Evolutionary conservation across 1,140 invertebrate genomes (phyloP).

Genomic region (Trachymyrmex septentrionalis): DNA sequence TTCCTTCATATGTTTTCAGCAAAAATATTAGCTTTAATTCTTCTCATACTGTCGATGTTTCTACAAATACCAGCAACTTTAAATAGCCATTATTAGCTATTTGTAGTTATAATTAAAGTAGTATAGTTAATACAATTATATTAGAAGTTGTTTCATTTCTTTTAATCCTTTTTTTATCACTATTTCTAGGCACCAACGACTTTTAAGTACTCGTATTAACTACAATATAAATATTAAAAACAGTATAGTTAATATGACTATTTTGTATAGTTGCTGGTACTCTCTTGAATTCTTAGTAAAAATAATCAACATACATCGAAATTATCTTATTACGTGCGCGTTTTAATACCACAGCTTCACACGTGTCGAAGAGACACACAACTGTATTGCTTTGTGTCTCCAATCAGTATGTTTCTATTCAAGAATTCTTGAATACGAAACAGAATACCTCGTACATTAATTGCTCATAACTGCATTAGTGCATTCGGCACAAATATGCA

Average conservation of each 20-base stretch:
- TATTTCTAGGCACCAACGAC: not conserved
- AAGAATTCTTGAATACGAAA: not conserved
- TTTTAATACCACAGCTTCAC: not conserved
- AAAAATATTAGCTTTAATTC: slow-evolving; percentile 43
- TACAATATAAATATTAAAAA: slow-evolving; percentile 20
- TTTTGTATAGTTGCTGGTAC: slow-evolving; percentile 10
- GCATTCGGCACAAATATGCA: not conserved
- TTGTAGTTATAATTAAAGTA: not conserved
- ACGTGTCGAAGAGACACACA: not conserved
- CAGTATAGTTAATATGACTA: slow-evolving; percentile 19
- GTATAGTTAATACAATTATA: slow-evolving; percentile 24
- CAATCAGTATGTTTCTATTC: not conserved
- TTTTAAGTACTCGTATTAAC: slow-evolving; percentile 29
- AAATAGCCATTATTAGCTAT: slow-evolving; percentile 18
- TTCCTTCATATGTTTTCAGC: slow-evolving; percentile 10
- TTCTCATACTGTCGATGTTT: not conserved
- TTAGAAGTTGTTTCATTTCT: not conserved
- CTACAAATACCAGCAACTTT: slow-evolving; percentile 9
- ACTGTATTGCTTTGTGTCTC: slow-evolving; percentile 15
- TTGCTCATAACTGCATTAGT: not conserved
- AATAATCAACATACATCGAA: slow-evolving; percentile 3
- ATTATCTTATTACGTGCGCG: not conserved
- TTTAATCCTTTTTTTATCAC: not conserved
- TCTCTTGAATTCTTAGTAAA: not conserved
- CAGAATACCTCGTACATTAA: not conserved